These are phyloP conservation scores for Sialia sialis DNA, from an alignment of 2,113 vertebrate species.

Conservation along the genomic window DNA sequence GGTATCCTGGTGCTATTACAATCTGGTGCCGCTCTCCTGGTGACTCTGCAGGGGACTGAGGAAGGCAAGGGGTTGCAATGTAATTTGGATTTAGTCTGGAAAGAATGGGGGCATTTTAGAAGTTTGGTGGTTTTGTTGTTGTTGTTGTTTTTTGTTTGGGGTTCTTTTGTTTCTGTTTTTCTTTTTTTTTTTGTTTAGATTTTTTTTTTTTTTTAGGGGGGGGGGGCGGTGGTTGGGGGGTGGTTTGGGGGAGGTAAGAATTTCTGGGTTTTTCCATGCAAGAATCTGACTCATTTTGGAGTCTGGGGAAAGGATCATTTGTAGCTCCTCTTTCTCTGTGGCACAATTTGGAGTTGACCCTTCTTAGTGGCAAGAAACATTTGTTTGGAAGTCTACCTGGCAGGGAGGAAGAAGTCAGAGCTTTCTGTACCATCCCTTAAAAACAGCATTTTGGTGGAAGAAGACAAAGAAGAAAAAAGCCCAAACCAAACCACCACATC, in stretches of 20 bases:
- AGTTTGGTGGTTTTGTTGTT: not conserved
- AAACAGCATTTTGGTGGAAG: not conserved
- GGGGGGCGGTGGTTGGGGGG: too few species aligned
- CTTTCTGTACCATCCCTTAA: not conserved
- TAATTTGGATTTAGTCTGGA: not conserved
- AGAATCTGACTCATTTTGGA: not conserved
- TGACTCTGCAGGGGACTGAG: not conserved
- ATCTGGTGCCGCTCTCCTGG: not conserved
- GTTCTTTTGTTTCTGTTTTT: not conserved
- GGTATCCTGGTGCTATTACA: fast-evolving
- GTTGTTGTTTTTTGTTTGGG: too few species aligned
- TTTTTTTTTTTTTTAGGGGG: too few species aligned
- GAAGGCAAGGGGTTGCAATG: not conserved
- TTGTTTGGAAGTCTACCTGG: not conserved
- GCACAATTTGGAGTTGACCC: not conserved
- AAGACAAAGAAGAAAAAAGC: fast-evolving
- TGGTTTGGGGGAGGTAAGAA: too few species aligned
- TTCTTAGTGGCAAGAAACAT: not conserved
- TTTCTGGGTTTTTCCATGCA: not conserved
- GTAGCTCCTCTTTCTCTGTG: not conserved
- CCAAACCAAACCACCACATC: not conserved
- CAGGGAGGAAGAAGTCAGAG: not conserved
- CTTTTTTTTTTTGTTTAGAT: too few species aligned
- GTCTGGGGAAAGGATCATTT: not conserved
- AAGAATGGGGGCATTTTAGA: not conserved